Evolutionary conservation across 2,797 vertebrate genomes (phyloP), one percentile per base, ranked within the genome.

Genomic region (Melanotaenia pygmaea): DNA sequence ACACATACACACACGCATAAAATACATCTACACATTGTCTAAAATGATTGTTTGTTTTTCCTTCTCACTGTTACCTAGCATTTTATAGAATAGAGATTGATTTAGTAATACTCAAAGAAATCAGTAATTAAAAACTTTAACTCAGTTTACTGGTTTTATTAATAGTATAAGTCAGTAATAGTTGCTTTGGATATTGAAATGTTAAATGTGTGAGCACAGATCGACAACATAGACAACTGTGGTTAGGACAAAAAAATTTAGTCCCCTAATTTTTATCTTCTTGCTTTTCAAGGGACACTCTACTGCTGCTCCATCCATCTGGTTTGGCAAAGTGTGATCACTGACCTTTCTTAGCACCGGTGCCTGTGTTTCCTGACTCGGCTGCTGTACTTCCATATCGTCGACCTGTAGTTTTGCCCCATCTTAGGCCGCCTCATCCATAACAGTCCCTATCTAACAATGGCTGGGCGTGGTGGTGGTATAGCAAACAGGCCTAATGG

Each of bases 391-490:
- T 11, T 53, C 5, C 45, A 18, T 77, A 57, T 22, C 14, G 4
- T 35, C 37, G 26, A 70, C 35, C 26, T 47, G 50, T 64, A 56
- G 61, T 78, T 80, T 74, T 9, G 3, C 45, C 22, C 16, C 30
- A 35, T 22, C 30, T 51, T 22, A n/a, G 72, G 71, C 65, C 59
- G 13, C 59, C 75, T 72, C 50, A 35, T 54, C 81, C 70, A n/a
- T 53, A 58, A 43, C 81, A 68, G 73, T 72, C 40, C 69, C 77
- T 35, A 51, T 82, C 75, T 35, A 51, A 79, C 88, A 66, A 98
- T 98, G 97, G 96, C 97, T 83, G 95, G 95, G 91, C 96, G 96
- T 77, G 95, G 95, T 85, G 95, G 95, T 76, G 88, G 88, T 86
- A n/a, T n/a, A n/a, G 84, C 94, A 50, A 94, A 93, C 64, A 95